Conservation (phyloP, 2,888 invertebrate species). For the Tyria jacobaeae region DNA sequence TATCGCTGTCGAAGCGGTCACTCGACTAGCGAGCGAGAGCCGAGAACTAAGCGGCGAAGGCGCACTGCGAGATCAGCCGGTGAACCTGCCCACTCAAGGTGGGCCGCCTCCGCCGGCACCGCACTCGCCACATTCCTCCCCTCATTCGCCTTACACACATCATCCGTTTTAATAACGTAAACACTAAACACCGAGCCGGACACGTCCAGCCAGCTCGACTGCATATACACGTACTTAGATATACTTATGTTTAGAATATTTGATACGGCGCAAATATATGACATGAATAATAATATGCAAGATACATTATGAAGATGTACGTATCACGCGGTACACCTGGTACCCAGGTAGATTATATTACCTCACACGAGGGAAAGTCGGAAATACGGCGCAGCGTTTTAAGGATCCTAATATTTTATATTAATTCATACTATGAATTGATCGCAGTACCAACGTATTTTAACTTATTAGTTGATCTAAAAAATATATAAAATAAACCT, state of each 20-base stretch:
- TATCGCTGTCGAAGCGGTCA: slow-evolving; percentile 70
- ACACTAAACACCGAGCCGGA: slow-evolving; percentile 67
- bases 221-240: slow-evolving; percentile 21
- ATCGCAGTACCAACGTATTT: too few relatives aligned
- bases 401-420: too few relatives aligned
- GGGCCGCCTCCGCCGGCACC: slow-evolving; percentile 67
- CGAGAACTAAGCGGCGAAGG: slow-evolving; percentile 64
- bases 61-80: slow-evolving; percentile 71
- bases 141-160: slow-evolving; percentile 66
- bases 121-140: slow-evolving; percentile 70
- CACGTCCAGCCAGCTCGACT: slow-evolving; percentile 51
- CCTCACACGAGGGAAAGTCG: too few relatives aligned
- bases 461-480: too few relatives aligned
- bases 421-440: too few relatives aligned
- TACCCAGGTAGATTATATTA: background rate
- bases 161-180: slow-evolving; percentile 71
- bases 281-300: background rate
- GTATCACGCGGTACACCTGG: background rate
- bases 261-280: slow-evolving; percentile 21
- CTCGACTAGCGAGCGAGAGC: slow-evolving; percentile 59
- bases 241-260: slow-evolving; percentile 22
- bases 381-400: too few relatives aligned
- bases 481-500: too few relatives aligned
- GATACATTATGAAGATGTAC: background rate
- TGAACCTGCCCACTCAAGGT: slow-evolving; percentile 85